Evolutionary conservation across 2,888 invertebrate genomes (phyloP), one percentile per base, ranked within the genome.

Genomic region (Syrphus vitripennis): DNA sequence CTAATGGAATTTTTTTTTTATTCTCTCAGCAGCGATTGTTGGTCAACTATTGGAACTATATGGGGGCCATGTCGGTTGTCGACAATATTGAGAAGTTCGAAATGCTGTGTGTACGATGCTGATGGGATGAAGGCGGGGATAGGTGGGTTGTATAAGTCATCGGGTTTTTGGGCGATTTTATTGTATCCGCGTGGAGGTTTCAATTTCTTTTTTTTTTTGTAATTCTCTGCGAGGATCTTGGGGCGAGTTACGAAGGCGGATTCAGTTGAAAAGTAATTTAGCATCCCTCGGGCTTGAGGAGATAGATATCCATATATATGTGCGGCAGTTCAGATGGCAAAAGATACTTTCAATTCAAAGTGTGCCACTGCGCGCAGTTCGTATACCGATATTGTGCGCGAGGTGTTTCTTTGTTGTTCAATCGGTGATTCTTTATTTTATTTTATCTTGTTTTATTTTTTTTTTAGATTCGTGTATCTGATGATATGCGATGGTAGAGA

Each of bases 231-330:
- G 1, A n/a, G 59, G 24, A 40, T 72, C 78, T 83, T 84, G 67
- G 77, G 76, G 79, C 86, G 72, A 86, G 77, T 67, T 72, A 80
- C 84, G 88, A 88, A 88, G 89, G 89, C 89, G 89, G 89, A 89
- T 89, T 88, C 89, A 89, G 89, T 89, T 89, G 89, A 89, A 89
- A 89, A 88, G 89, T 88, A 89, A 89, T 89, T 89, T 89, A 88
- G 88, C 88, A 88, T 87, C 88, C 86, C 77, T 72, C 67, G 4
- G 50, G 67, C 34, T 50, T 12, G 34, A 34, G 31, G 72, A 75
- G 76, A 50, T 70, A 67, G 45, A 74, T 53, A 78, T 70, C 48
- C 5, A 7, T 2, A 40, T 31, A 5, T 24, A 42, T 48, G 31
- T 5, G 10, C 55, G 77, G 57, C 72, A 70, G 63, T 69, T 82